Base-by-base conservation (phyloP, 64 coral and sea anemone genomes). In the Actinia equina region DNA sequence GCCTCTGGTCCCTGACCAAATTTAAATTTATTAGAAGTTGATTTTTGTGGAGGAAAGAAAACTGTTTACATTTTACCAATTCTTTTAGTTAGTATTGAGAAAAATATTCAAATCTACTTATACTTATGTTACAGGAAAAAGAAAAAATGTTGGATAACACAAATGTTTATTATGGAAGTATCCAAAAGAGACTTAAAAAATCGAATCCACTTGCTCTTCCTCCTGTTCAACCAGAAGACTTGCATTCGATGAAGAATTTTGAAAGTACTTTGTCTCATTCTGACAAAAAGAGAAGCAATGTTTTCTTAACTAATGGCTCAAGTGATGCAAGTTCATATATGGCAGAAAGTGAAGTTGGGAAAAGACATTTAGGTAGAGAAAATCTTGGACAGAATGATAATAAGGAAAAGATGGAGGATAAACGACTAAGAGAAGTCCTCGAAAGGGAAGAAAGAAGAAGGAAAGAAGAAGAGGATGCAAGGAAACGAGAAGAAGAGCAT, bases 81-180 rank as follows among this genome's bases (percentile, higher is more conserved):
- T 63, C 60, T 65, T 65, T 13, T 3, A n/a, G 62, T 22, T 0
- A 5, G 2, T 65, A 7, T n/a, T 65, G 22, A 22, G 4, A 4
- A 22, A 65, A 19, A 5, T 41, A 26, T 41, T 74, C 43, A 22
- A 5, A 6, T 83, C 83, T 22, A 64, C 44, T 83, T 79, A 49
- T 41, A 52, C 2, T 88, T 49, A 17, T 90, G 87, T 84, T 54
- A 54, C 85, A 99, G 97, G 93, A 93, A 86, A 95, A 93, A 20
- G 93, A 95, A 77, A 95, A 44, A 84, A 85, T 93, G 84, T 78
- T 99, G 18, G 93, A 95, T 41, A 49, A 87, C 45, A 91, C 89
- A 17, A 99, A 99, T 55, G 91, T 99, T 82, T 95, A 99, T 44
- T 93, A 99, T 64, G 84, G 85, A 17, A 93, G 93, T 13, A 99